Conservation (phyloP, 1,140 invertebrate genomes). For the Cyclina sinensis region DNA sequence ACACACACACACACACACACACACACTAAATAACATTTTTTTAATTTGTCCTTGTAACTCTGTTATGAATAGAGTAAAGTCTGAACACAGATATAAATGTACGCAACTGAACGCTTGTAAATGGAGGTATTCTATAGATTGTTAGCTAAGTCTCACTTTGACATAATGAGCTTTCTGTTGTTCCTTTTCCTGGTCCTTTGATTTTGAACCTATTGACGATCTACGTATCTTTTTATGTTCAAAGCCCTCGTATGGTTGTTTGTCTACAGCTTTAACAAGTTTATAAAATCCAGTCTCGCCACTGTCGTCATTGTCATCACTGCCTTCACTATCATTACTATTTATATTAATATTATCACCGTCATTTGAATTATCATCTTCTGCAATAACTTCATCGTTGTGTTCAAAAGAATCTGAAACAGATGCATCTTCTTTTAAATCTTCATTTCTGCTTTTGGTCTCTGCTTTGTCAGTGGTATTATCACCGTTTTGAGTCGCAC, state of each 20-base stretch:
- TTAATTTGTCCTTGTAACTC: too few relatives aligned
- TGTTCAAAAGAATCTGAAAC: neutral
- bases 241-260: slow-evolving; percentile 47
- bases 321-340: neutral
- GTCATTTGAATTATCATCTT: neutral
- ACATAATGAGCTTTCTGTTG: slow-evolving; percentile 49
- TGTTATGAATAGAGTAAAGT: too few relatives aligned
- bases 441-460: neutral
- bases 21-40: too few relatives aligned
- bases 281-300: slow-evolving; percentile 42
- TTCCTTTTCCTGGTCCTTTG: slow-evolving; percentile 3
- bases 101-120: neutral
- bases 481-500: neutral
- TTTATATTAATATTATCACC: neutral
- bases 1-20: too few relatives aligned
- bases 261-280: slow-evolving; percentile 51
- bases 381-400: neutral
- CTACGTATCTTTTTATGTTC: slow-evolving; percentile 55
- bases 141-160: slow-evolving; percentile 57
- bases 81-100: neutral
- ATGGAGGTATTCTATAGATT: neutral
- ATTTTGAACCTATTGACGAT: slow-evolving; percentile 8
- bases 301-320: slow-evolving; percentile 1
- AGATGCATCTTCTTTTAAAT: slow-evolving; percentile 4
- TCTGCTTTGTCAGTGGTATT: neutral